A percentile compares a stretch with the other conserved stretches of the same genome.
phyloP scores from a whole-genome alignment of 2,113 vertebrate genomes.

The Cromileptes altivelis region DNA sequence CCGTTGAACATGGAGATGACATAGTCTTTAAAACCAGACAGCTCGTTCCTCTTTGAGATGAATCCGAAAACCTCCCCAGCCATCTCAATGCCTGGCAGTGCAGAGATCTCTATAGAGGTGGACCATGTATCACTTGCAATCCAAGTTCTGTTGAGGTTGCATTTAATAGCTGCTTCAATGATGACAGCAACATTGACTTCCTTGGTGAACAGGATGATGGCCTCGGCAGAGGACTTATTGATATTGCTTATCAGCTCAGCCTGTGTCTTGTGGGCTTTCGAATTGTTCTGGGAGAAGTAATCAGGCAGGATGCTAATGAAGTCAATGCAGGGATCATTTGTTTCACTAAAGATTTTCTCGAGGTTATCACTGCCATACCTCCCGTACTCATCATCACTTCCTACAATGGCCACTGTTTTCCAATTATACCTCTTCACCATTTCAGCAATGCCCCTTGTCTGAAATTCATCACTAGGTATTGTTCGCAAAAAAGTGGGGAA shows the following conservation, averaged over 20 bases:
- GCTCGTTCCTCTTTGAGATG: slow-evolving; percentile 40
- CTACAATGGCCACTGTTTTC: slow-evolving; percentile 70
- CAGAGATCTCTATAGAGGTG: background rate
- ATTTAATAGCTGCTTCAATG: slow-evolving; percentile 39
- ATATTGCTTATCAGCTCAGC: slow-evolving; percentile 5
- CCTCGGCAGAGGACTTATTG: slow-evolving; percentile 55
- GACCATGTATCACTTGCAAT: slow-evolving; percentile 77
- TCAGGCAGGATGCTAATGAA: slow-evolving; percentile 63
- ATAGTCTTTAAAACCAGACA: slow-evolving; percentile 71
- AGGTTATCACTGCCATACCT: slow-evolving; percentile 66
- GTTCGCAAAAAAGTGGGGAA: slow-evolving; percentile 79
- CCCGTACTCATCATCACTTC: slow-evolving; percentile 78
- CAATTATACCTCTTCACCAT: slow-evolving; percentile 63
- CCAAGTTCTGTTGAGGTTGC: slow-evolving; percentile 70
- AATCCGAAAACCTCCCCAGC: slow-evolving; percentile 69
- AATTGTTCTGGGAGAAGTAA: slow-evolving; percentile 22
- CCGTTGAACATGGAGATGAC: slow-evolving; percentile 35
- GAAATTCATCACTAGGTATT: slow-evolving; percentile 64
- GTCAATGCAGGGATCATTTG: slow-evolving; percentile 51
- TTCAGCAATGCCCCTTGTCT: slow-evolving; percentile 66
- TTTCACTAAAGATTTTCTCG: background rate
- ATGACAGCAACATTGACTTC: slow-evolving; percentile 38
- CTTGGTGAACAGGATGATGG: slow-evolving; percentile 72
- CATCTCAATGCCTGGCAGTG: slow-evolving; percentile 19
- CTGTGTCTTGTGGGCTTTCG: rapidly evolving